phyloP scores from a whole-genome alignment of 2,888 invertebrate species.

The Drosophila trichaetosa region DNA sequence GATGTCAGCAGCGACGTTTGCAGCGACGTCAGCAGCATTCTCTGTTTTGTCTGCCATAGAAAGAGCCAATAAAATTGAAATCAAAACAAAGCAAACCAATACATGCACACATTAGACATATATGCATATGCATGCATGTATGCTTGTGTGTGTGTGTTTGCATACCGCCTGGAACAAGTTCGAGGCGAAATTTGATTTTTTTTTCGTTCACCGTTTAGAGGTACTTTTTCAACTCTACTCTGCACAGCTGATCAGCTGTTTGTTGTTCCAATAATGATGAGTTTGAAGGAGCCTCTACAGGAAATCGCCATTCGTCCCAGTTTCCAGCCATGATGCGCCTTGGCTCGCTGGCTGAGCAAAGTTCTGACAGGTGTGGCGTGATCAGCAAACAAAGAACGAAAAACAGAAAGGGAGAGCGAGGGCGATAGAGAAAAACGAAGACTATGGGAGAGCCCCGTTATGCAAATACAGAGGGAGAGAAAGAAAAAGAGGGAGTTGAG shows the following conservation, averaged over 20 bases:
- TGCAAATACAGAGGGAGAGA: background rate
- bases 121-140: background rate
- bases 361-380: conserved; percentile 1
- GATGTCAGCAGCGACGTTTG: conserved; percentile 38
- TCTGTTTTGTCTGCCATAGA: conserved; percentile 9
- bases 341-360: background rate
- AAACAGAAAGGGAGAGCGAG: background rate
- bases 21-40: background rate
- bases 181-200: conserved; percentile 24
- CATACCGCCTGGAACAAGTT: conserved; percentile 44
- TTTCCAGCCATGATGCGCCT: background rate
- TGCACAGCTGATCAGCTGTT: conserved; percentile 19
- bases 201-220: conserved; percentile 11
- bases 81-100: conserved; percentile 40
- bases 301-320: conserved; percentile 1
- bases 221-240: background rate
- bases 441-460: background rate
- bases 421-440: background rate
- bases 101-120: background rate
- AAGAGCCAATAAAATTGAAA: conserved; percentile 36
- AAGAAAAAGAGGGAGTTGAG: background rate
- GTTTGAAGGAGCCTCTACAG: conserved; percentile 14
- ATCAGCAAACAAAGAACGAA: background rate
- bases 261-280: conserved; percentile 25
- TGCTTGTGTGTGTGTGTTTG: background rate